Percentiles rank a stretch among this genome's conserved stretches.
Conservation (phyloP, 1,140 invertebrate species). For the Spodoptera frugiperda region DNA sequence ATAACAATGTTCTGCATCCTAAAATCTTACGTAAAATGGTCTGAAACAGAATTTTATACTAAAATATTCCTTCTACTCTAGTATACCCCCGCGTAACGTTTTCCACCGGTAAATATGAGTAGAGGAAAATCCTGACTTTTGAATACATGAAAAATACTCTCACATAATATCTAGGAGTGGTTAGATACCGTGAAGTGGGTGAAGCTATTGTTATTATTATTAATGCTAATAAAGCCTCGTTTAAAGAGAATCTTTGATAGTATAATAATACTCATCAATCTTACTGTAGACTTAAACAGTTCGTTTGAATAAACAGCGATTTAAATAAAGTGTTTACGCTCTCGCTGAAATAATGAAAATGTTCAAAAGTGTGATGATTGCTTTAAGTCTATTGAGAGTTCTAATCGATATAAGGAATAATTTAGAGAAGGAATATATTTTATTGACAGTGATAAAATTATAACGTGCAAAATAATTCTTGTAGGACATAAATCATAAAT, state of each 20-base stretch:
- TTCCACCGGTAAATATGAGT: not conserved
- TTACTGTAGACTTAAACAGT: not conserved
- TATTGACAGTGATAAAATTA: no score
- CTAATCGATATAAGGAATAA: no score
- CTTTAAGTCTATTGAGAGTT: not conserved
- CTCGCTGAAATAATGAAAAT: not conserved
- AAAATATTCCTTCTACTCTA: constrained; percentile 3
- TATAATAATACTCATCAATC: not conserved
- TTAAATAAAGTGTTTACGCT: not conserved
- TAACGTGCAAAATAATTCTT: no score
- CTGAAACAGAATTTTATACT: not conserved
- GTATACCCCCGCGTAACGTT: not conserved
- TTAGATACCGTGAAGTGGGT: not conserved
- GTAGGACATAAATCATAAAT: no score
- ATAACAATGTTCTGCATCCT: no score
- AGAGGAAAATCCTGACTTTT: not conserved
- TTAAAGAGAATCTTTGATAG: constrained; percentile 7
- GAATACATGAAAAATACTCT: constrained; percentile 21
- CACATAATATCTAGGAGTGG: not conserved
- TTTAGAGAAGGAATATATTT: no score
- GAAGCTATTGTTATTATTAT: constrained; percentile 21
- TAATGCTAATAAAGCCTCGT: constrained; percentile 9
- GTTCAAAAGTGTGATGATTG: not conserved
- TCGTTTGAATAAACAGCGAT: constrained; percentile 8
- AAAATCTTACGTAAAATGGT: no score